Evolutionary conservation across 2,888 invertebrate species (phyloP).

Genomic region (Bibio marci): DNA sequence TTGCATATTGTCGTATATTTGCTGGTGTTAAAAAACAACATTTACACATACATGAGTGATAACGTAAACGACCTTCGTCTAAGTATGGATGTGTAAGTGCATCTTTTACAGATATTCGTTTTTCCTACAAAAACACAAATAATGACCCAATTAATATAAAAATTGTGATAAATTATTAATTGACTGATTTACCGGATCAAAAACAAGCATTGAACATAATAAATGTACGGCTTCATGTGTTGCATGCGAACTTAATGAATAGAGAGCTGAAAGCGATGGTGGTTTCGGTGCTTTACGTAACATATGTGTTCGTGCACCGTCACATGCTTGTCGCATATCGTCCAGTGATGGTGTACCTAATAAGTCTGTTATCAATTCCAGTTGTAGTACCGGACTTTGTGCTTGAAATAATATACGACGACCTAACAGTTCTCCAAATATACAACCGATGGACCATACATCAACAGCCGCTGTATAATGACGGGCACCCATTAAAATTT

Average conservation of each 20-base stretch:
- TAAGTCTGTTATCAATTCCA: conserved; percentile 94
- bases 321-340: conserved; percentile 95
- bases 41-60: conserved; percentile 99
- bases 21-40: conserved; percentile 77
- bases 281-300: conserved; percentile 72
- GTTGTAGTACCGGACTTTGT: conserved; percentile 91
- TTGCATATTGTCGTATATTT: conserved; percentile 70
- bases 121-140: conserved; percentile 41
- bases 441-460: conserved; percentile 99
- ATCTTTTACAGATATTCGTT: conserved; percentile 86
- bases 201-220: conserved; percentile 91
- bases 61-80: conserved; percentile 93
- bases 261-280: conserved; percentile 74
- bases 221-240: conserved; percentile 97
- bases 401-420: conserved; percentile 95
- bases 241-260: conserved; percentile 82
- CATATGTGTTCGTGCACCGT: conserved; percentile 87
- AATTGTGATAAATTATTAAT: too few species aligned
- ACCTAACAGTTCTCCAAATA: conserved; percentile 93
- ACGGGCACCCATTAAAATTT: conserved; percentile 96
- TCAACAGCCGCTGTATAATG: conserved; percentile 95
- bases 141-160: too few species aligned
- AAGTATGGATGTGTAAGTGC: conserved; percentile 94
- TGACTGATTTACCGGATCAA: conserved; percentile 69
- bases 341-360: conserved; percentile 89